Evolutionary conservation across 2,888 invertebrate species (phyloP), one percentile per base, ranked within the genome.

Genomic region (Caenorhabditis plicata): DNA sequence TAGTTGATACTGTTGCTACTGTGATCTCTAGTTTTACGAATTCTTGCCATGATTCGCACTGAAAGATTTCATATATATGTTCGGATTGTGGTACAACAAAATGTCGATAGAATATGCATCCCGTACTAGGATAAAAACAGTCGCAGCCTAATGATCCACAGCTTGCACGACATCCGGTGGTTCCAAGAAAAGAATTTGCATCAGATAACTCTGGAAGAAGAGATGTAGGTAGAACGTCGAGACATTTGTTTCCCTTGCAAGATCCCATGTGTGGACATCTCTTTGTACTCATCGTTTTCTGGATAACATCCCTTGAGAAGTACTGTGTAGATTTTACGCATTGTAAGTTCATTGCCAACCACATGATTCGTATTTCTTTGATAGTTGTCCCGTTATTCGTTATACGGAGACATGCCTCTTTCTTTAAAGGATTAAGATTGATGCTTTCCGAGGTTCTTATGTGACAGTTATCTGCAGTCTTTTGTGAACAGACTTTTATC

Each of bases 71-170:
- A 25, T 20, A 22, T 9, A 20, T 13, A 2, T 36, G 5, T n/a
- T 31, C 15, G 5, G 19, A 19, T 31, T 13, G 9, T 31, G 50
- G 49, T 36, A 23, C 32, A 2, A 33, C 49, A 38, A 44, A 49
- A 19, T 38, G 43, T 31, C 50, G 4, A 29, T 49, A 44, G 40
- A 55, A 55, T 5, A 55, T 2, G 27, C 55, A 55, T 36, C 31
- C 55, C 4, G 43, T 29, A 19, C 38, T 32, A 5, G 29, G 36
- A 19, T 32, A 43, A 11, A 49, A 43, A 33, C 55, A 55, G 4
- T 27, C 49, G 22, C 55, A 55, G 13, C 40, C 49, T 13, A 26
- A 9, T 17, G 44, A 42, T 39, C 49, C 43, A 29, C 55, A 55
- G 5, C 20, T 22, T 20, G 33, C 43, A 4, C 8, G 19, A 35